Evolutionary conservation across 2,888 invertebrate species (phyloP).

Genomic region (Gasteruption jaculator): DNA sequence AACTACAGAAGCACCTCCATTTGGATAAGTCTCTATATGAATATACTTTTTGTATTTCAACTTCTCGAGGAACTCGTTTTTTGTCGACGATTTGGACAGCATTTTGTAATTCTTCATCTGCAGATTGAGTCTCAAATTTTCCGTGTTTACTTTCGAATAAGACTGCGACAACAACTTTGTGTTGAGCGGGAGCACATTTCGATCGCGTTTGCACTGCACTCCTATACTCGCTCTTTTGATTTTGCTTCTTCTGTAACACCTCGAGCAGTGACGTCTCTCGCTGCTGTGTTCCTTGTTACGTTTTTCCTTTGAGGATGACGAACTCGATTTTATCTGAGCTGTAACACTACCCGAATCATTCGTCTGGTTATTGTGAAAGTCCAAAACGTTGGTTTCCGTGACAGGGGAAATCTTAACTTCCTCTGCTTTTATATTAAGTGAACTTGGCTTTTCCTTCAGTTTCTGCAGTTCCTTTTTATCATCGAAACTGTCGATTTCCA

Average conservation of each 20-base stretch:
- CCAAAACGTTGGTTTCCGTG: no score
- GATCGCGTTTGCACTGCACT: conserved; percentile 66
- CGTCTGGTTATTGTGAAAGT: background rate
- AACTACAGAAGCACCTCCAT: conserved; percentile 90
- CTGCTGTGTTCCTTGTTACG: conserved; percentile 39
- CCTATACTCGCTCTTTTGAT: conserved; percentile 68
- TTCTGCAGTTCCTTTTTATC: no score
- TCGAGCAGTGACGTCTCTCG: conserved; percentile 56
- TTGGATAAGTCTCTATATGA: conserved; percentile 87
- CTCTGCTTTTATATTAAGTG: no score
- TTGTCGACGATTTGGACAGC: conserved; percentile 31
- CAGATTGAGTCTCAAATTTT: conserved; percentile 43
- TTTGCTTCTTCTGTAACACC: conserved; percentile 67
- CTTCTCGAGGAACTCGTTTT: conserved; percentile 46
- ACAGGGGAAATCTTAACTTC: no score
- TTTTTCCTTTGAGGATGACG: conserved; percentile 40
- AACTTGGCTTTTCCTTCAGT: no score
- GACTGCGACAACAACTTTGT: conserved; percentile 31
- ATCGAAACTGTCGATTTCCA: no score
- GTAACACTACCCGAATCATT: conserved; percentile 4
- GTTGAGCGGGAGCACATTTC: conserved; percentile 40
- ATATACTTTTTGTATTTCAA: conserved; percentile 70
- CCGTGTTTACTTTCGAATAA: conserved; percentile 34
- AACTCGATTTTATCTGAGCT: conserved; percentile 28
- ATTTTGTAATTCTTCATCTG: conserved; percentile 42